phyloP scores from a whole-genome alignment of 2,888 invertebrate species.

The Cotesia congregata region DNA sequence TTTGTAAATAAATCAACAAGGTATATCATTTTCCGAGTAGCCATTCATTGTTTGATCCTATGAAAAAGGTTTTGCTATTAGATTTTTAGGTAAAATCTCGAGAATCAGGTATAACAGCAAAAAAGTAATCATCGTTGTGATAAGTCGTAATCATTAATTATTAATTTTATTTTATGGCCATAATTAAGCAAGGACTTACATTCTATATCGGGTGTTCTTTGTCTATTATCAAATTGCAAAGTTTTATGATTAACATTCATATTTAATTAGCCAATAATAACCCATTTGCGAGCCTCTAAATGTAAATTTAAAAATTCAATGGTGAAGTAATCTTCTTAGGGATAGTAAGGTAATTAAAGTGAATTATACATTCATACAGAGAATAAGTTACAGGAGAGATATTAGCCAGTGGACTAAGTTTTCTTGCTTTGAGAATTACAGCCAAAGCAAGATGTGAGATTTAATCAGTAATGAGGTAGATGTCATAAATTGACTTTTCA shows the following conservation, averaged over 20 bases:
- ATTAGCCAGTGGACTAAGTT: neutral
- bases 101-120: neutral
- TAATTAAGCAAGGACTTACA: too few relatives aligned
- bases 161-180: too few relatives aligned
- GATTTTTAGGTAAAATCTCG: too few relatives aligned
- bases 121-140: neutral
- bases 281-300: neutral
- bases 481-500: conserved; percentile 24
- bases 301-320: neutral
- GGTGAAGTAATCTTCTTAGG: neutral
- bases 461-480: conserved; percentile 23
- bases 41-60: neutral
- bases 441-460: neutral
- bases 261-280: neutral
- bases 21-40: neutral
- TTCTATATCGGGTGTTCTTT: too few relatives aligned
- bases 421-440: conserved; percentile 21
- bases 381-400: conserved; percentile 21
- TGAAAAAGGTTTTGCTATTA: too few relatives aligned
- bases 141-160: neutral
- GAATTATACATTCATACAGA: conserved; percentile 8
- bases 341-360: neutral
- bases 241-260: neutral
- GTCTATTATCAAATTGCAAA: neutral
- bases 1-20: neutral